These are phyloP conservation scores for Mohoua ochrocephala DNA, from an alignment of 2,113 vertebrate species.

Conservation along the genomic window DNA sequence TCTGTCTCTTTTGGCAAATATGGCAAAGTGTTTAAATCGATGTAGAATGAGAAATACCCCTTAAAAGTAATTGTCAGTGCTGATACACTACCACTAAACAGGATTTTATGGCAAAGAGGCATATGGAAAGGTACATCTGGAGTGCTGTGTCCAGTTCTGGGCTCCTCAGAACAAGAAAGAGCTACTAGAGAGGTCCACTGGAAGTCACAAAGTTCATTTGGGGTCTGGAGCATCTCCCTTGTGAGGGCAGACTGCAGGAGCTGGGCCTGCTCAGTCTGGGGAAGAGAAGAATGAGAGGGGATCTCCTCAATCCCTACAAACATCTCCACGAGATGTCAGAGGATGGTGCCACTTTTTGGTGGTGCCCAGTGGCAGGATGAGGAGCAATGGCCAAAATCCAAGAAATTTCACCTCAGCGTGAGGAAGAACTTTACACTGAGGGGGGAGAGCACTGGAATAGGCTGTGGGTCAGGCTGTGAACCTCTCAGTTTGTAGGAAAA, in stretches of 20 bases:
- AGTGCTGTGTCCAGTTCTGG: background rate
- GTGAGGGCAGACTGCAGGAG: background rate
- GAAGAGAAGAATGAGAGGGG: background rate
- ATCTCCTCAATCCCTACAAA: background rate
- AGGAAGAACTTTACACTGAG: background rate
- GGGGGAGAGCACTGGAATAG: background rate
- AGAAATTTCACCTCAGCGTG: too few species aligned
- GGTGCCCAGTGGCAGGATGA: background rate
- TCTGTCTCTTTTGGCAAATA: background rate
- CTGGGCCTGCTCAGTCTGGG: background rate
- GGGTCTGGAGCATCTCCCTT: background rate
- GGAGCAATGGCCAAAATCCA: background rate
- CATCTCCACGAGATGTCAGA: background rate
- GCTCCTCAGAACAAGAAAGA: background rate
- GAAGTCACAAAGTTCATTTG: background rate
- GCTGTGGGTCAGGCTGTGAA: fast-evolving
- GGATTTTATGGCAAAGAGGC: background rate
- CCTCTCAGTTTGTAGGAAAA: background rate
- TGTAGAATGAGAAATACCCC: background rate
- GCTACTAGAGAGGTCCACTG: background rate
- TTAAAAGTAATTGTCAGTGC: background rate
- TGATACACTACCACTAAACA: background rate
- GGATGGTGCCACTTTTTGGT: background rate
- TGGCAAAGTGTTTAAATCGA: background rate
- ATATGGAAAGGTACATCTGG: background rate